A percentile compares a stretch with the other conserved stretches of the same genome.
These are phyloP conservation scores for Pectinophora gossypiella DNA, from an alignment of 1,140 invertebrate species.

Conservation along the genomic window DNA sequence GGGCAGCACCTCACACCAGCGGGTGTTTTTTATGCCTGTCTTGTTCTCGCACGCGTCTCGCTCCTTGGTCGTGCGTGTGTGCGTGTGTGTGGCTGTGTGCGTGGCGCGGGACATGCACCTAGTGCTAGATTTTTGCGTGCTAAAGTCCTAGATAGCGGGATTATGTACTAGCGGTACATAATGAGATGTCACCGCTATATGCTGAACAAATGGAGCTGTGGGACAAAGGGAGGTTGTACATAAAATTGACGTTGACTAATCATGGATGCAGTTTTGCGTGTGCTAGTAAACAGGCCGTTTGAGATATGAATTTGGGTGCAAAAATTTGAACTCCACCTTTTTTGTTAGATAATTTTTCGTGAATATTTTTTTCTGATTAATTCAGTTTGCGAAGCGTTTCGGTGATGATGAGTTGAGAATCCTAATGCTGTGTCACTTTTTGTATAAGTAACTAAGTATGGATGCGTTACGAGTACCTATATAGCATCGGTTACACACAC, in stretches of 20 bases:
- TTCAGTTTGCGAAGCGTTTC: no score
- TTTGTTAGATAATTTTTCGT: no score
- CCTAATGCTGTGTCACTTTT: no score
- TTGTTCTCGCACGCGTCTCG: slow-evolving; percentile 66
- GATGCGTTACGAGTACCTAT: no score
- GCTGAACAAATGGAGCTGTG: slow-evolving; percentile 56
- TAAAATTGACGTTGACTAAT: slow-evolving; percentile 61
- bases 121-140: slow-evolving; percentile 71
- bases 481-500: no score
- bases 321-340: no score
- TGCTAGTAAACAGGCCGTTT: background rate
- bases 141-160: slow-evolving; percentile 62
- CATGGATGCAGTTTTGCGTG: slow-evolving; percentile 24
- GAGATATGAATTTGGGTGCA: no score
- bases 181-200: slow-evolving; percentile 66
- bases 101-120: slow-evolving; percentile 53
- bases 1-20: slow-evolving; percentile 68
- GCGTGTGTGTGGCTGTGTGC: slow-evolving; percentile 34
- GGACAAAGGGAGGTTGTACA: slow-evolving; percentile 38
- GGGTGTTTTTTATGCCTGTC: slow-evolving; percentile 70
- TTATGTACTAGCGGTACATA: slow-evolving; percentile 52
- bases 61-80: slow-evolving; percentile 40
- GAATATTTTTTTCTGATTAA: no score
- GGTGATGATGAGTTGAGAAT: no score
- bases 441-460: no score